Evolutionary conservation across 1,140 invertebrate species (phyloP).

Genomic region (Pseudobourletiella spinata): DNA sequence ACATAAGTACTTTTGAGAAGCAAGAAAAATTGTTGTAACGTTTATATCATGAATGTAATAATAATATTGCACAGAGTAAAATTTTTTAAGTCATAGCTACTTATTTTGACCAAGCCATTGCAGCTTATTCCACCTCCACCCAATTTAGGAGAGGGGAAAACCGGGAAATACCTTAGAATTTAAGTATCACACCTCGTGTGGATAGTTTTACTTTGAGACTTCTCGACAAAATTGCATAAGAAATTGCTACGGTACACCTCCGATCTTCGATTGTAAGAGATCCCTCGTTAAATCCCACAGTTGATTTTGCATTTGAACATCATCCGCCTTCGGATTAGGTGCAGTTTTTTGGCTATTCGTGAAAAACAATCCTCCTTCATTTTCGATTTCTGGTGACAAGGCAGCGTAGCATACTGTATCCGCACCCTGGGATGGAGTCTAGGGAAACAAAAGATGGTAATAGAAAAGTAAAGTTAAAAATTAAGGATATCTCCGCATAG

Average conservation of each 20-base stretch:
- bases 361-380: constrained; percentile 21
- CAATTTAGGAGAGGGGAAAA: no score
- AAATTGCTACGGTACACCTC: not conserved
- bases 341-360: constrained; percentile 8
- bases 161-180: no score
- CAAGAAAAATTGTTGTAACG: no score
- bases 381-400: constrained; percentile 16
- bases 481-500: not conserved
- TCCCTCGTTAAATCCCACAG: not conserved
- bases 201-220: no score
- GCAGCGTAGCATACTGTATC: constrained; percentile 38
- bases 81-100: no score
- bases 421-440: constrained; percentile 38
- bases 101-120: no score
- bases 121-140: no score
- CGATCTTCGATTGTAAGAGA: not conserved
- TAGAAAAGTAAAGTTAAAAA: not conserved
- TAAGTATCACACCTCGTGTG: no score
- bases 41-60: no score
- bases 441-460: not conserved
- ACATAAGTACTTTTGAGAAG: no score
- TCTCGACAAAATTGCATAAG: no score
- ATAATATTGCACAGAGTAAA: no score
- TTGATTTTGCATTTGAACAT: not conserved
- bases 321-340: not conserved